Percentiles rank a stretch among this genome's conserved stretches.
Conservation (phyloP, 2,888 invertebrate species). For the Scaptodrosophila latifasciaeformis region DNA sequence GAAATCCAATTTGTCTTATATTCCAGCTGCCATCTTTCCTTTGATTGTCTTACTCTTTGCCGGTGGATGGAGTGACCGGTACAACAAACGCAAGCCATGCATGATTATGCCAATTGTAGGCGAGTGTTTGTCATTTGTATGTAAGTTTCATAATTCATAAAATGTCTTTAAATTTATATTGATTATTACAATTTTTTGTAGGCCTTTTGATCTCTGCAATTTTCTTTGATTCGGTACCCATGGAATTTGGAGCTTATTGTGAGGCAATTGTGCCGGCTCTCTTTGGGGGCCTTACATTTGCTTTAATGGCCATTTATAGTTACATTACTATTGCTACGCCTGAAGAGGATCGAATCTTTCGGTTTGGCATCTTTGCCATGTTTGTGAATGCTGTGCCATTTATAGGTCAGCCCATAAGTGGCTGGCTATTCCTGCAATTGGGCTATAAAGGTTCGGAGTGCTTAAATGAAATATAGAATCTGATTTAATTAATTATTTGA, state of each 20-base stretch:
- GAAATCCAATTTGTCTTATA: background rate
- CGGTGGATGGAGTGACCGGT: conserved; percentile 75
- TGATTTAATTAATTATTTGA: conserved; percentile 1
- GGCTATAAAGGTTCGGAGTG: conserved; percentile 67
- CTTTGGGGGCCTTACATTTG: conserved; percentile 72
- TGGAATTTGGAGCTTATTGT: conserved; percentile 73
- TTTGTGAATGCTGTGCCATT: conserved; percentile 70
- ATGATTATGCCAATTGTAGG: conserved; percentile 73
- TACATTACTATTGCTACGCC: conserved; percentile 74
- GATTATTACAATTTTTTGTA: conserved; percentile 27
- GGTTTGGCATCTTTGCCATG: conserved; percentile 74
- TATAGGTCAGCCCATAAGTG: conserved; percentile 71
- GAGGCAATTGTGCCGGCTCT: conserved; percentile 73
- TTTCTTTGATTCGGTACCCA: conserved; percentile 71
- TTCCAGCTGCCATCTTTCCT: conserved; percentile 72
- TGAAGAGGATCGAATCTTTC: conserved; percentile 73
- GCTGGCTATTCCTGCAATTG: conserved; percentile 63
- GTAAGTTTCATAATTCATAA: conserved; percentile 43
- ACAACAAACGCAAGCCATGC: conserved; percentile 73
- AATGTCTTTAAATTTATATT: background rate
- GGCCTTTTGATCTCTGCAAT: conserved; percentile 73
- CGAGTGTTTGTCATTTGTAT: conserved; percentile 65
- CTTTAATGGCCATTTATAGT: conserved; percentile 74
- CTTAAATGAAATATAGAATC: background rate
- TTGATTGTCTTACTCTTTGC: conserved; percentile 74